phyloP scores from a whole-genome alignment of 1,140 invertebrate genomes.

The Stegodyphus mimosarum region DNA sequence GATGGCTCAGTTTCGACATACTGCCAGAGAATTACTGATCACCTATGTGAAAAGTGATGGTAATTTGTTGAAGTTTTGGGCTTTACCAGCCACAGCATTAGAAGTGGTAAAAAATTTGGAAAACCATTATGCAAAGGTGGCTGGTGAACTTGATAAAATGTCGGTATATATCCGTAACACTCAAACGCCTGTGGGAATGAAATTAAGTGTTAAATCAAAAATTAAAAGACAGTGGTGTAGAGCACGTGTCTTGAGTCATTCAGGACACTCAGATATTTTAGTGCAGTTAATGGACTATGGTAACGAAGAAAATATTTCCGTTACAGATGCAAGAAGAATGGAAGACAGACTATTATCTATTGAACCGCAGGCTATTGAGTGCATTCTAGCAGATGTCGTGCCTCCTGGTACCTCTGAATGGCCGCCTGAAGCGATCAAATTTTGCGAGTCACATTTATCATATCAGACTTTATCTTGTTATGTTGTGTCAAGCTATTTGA shows the following conservation, averaged over 20 bases:
- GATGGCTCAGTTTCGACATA: constrained; percentile 18
- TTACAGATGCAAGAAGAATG: not conserved
- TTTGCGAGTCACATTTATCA: constrained; percentile 12
- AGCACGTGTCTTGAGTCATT: constrained; percentile 12
- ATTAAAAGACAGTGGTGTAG: constrained; percentile 24
- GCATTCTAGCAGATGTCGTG: constrained; percentile 39
- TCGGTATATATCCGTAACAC: not conserved
- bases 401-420: not conserved
- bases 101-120: constrained; percentile 20
- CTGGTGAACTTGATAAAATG: not conserved
- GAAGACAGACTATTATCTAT: constrained; percentile 8
- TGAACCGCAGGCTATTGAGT: constrained; percentile 37
- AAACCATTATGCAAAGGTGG: not conserved
- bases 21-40: constrained; percentile 4
- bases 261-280: not conserved
- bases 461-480: constrained; percentile 13
- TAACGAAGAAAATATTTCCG: constrained; percentile 8
- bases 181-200: constrained; percentile 7
- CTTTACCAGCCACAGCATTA: not conserved
- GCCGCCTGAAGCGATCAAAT: constrained; percentile 8
- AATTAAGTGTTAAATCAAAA: constrained; percentile 11
- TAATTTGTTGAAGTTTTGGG: constrained; percentile 31
- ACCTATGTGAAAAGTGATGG: constrained; percentile 21
- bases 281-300: constrained; percentile 50
- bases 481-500: not conserved